Evolutionary conservation across 1,140 invertebrate genomes (phyloP).

Genomic region (Drosophila willistoni): DNA sequence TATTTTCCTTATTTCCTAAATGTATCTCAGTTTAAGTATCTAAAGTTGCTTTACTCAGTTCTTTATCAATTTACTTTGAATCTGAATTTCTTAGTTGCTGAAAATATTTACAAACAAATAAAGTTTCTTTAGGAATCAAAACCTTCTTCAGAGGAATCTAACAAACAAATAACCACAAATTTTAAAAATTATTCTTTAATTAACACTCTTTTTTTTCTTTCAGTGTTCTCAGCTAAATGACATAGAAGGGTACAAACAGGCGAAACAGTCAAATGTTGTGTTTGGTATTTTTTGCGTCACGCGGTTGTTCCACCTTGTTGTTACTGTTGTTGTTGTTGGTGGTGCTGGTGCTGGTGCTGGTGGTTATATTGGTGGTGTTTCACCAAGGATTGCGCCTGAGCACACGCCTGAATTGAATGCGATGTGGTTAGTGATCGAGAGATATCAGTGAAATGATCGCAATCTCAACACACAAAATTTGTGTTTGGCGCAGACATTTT

Average conservation of each 20-base stretch:
- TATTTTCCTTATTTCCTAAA: too few species aligned
- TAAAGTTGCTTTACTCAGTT: too few species aligned
- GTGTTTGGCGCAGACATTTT: slow-evolving; percentile 81
- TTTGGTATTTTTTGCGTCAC: slow-evolving; percentile 78
- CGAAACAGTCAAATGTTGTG: slow-evolving; percentile 68
- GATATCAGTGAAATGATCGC: slow-evolving; percentile 79
- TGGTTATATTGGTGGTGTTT: slow-evolving; percentile 3
- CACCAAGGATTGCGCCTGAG: slow-evolving; percentile 63
- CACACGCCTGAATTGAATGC: slow-evolving; percentile 81
- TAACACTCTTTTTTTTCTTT: slow-evolving; percentile 25
- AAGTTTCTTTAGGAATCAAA: too few species aligned
- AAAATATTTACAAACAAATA: too few species aligned
- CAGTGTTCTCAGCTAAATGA: slow-evolving; percentile 54
- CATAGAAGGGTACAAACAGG: slow-evolving; percentile 46
- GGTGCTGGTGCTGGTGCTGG: background rate
- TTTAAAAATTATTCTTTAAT: too few species aligned
- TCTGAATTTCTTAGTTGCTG: too few species aligned
- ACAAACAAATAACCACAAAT: too few species aligned
- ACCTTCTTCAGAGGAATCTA: too few species aligned
- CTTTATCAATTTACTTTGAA: too few species aligned
- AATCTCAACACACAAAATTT: slow-evolving; percentile 80
- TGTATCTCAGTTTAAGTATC: too few species aligned
- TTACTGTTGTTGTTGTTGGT: slow-evolving; percentile 28
- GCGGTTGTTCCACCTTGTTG: slow-evolving; percentile 65
- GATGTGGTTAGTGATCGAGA: slow-evolving; percentile 36